phyloP scores from a whole-genome alignment of 2,797 vertebrate species.

The Diglossa cyanea region DNA sequence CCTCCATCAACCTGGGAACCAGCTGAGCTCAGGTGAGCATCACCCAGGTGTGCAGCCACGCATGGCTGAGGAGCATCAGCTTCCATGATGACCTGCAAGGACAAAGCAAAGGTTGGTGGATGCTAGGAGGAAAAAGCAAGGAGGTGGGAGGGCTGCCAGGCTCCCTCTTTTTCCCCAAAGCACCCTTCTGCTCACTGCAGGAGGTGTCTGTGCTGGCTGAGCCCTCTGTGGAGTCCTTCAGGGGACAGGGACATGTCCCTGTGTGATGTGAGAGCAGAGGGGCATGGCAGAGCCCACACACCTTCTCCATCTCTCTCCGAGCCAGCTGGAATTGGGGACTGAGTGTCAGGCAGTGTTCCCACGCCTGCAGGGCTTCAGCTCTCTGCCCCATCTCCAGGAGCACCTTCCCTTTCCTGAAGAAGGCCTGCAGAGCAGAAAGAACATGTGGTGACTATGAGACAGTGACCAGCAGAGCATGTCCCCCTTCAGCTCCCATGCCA shows the following conservation, averaged over 20 bases:
- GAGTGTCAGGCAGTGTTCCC: conserved; percentile 83
- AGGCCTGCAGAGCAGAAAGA: conserved; percentile 73
- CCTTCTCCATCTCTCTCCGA: conserved; percentile 82
- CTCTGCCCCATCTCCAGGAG: conserved; percentile 83
- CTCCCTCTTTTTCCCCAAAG: neutral
- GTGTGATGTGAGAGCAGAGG: neutral
- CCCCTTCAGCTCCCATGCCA: neutral
- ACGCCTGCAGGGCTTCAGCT: conserved; percentile 81
- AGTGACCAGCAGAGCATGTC: neutral
- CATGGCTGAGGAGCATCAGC: neutral
- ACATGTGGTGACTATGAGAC: neutral
- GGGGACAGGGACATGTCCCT: neutral
- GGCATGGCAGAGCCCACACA: neutral
- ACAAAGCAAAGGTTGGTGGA: neutral
- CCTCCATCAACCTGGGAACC: neutral
- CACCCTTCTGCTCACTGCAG: neutral
- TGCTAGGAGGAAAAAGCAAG: neutral
- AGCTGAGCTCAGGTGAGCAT: neutral
- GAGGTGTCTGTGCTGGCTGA: neutral
- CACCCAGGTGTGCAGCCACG: rapidly evolving
- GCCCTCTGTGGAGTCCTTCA: neutral
- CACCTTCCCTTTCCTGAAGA: conserved; percentile 86
- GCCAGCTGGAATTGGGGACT: conserved; percentile 79
- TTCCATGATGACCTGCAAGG: neutral
- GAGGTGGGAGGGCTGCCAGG: neutral